Conservation (phyloP, 2,797 vertebrate genomes). For the Margarornis squamiger region DNA sequence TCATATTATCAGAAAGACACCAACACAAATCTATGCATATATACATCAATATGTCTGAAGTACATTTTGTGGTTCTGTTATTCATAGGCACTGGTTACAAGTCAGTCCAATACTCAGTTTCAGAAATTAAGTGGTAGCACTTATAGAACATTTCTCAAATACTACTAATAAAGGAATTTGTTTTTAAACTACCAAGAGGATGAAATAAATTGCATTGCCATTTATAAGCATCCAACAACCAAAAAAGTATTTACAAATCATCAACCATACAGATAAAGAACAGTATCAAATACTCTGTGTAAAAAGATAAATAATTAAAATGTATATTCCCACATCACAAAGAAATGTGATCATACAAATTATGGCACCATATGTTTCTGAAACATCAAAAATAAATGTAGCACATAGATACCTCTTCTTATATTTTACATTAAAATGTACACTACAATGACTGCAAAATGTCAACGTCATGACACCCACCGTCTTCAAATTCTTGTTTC, state of each 20-base stretch:
- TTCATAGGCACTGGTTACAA: conserved; percentile 41
- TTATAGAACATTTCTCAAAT: conserved; percentile 59
- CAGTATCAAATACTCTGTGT: conserved; percentile 64
- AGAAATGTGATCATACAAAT: conserved; percentile 67
- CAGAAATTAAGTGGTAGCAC: conserved; percentile 39
- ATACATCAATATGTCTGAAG: not conserved
- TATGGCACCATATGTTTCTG: conserved; percentile 57
- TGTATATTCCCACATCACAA: conserved; percentile 62
- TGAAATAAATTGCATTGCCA: conserved; percentile 29
- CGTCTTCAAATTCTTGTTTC: not conserved
- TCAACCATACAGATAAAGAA: conserved; percentile 49
- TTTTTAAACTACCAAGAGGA: conserved; percentile 50
- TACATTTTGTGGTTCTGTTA: conserved; percentile 20
- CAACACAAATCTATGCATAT: conserved; percentile 34
- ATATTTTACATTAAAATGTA: conserved; percentile 64
- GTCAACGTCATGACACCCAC: conserved; percentile 9
- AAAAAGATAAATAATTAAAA: conserved; percentile 70
- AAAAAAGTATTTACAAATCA: conserved; percentile 47
- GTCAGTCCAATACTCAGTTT: conserved; percentile 39
- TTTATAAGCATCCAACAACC: conserved; percentile 45
- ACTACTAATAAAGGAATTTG: conserved; percentile 29
- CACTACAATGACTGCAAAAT: conserved; percentile 58
- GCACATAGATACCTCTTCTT: conserved; percentile 65
- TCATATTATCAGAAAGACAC: conserved; percentile 29
- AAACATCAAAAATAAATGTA: conserved; percentile 64